Percentiles rank a stretch among this genome's conserved stretches.
These are phyloP conservation scores for Heterotilapia buettikoferi DNA, from an alignment of 2,113 vertebrate genomes.

Conservation along the genomic window DNA sequence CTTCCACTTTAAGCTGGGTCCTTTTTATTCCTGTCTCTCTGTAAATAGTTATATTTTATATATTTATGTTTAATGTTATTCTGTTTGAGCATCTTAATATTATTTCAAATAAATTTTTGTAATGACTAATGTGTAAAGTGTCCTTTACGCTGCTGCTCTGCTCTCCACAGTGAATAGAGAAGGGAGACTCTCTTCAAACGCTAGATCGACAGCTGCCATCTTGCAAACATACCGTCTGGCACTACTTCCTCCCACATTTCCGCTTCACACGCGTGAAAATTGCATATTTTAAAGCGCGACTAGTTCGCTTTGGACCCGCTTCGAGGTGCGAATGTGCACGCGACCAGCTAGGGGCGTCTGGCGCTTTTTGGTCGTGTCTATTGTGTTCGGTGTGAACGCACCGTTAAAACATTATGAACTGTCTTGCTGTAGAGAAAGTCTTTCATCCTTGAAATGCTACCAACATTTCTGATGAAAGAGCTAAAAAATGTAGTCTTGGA, in stretches of 20 bases:
- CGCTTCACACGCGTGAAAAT: not conserved
- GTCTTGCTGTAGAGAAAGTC: not conserved
- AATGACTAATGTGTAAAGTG: too few relatives aligned
- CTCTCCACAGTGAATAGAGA: not conserved
- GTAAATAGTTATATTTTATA: too few relatives aligned
- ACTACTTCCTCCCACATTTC: not conserved
- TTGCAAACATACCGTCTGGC: fast-evolving
- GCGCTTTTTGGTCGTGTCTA: not conserved
- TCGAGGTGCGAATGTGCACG: not conserved
- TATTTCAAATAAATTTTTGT: too few relatives aligned
- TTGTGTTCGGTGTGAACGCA: not conserved
- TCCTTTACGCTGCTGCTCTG: too few relatives aligned
- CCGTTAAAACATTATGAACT: not conserved
- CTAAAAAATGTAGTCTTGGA: not conserved
- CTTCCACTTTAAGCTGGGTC: too few relatives aligned
- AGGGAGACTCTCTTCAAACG: not conserved
- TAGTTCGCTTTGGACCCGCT: not conserved
- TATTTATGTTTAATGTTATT: too few relatives aligned
- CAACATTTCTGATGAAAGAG: not conserved
- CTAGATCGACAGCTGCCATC: not conserved
- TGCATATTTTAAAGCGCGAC: not conserved
- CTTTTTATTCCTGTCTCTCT: too few relatives aligned
- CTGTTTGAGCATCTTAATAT: too few relatives aligned
- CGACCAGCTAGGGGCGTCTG: not conserved
- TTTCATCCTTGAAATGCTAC: not conserved